Evolutionary conservation across 2,113 vertebrate genomes (phyloP), one percentile per base, ranked within the genome.

Genomic region (Leuciscus idus): DNA sequence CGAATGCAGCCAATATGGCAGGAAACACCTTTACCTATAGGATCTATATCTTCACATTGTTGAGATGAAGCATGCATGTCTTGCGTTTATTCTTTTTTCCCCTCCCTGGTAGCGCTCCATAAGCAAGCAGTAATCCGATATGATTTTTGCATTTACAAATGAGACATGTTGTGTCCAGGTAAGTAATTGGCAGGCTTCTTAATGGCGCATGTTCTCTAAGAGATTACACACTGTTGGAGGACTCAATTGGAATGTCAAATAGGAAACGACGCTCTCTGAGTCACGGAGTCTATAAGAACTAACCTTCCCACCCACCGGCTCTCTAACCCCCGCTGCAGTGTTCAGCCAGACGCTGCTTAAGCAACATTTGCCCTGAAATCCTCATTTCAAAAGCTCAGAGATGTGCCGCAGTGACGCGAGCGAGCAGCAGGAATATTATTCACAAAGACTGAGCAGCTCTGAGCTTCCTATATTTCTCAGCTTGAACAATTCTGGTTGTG

Each of bases 371-470:
- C 59, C 59, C 21, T 70, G 83, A 90, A 92, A 91, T 87, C 89
- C 86, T 85, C 59, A 57, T 89, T 90, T 93, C 81, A 87, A 87
- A 91, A 87, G 88, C 90, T 89, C 85, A 81, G 62, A 76, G 85
- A 48, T 85, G 83, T 4, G 76, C 88, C 39, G 87, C 89, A 87
- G 88, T 48, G 23, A 64, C 66, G 85, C 75, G 87, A 78, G 12
- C 76, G 85, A 90, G 79, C 89, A 87, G 84, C 76, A 89, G 89
- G 91, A 92, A 90, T 91, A 87, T 87, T 85, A 81, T 77, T 55
- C 59, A 52, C 85, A 90, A 91, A 90, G 57, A 76, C n/a, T 87
- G 85, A 72, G 1, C 30, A 85, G 84, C 89, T 89, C 62, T 89
- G 81, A 88, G 87, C 50, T 33, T 83, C 85, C 83, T 80, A 43